Evolutionary conservation across 2,113 vertebrate species (phyloP), one percentile per base, ranked within the genome.

Genomic region (Oophaga pumilio): DNA sequence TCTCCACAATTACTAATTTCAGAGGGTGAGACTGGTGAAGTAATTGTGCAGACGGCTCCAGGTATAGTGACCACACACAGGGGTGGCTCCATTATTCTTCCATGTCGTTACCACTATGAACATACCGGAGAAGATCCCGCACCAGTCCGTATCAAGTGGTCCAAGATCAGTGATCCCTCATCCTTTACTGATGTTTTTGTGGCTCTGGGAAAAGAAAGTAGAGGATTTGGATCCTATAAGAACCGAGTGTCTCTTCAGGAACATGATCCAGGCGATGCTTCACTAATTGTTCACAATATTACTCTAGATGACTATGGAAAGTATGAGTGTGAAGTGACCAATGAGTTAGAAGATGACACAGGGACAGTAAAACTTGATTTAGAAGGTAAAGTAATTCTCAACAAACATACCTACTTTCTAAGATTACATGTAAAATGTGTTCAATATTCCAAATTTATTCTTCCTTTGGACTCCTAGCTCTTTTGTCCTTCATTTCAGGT

Each of bases 261-360:
- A 62, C 95, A 95, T 0, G 97, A 96, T 0, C 91, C 90, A 0
- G 96, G 96, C 0, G 98, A 99, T 0, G 97, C 97, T 28, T 99
- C 97, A 0, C 93, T 99, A 87, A 93, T 98, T 90, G 96, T 99
- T 91, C 96, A 96, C 73, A 98, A 99, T 49, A 93, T 99, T 84
- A 98, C 97, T 2, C 94, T 99, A 84, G 96, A 98, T 89, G 98
- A 99, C 91, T 97, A 99, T 0, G 97, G 98, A 2, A 97, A 96
- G 89, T 99, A 98, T 0, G 97, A 98, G 91, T 99, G 98, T 11
- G 97, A 99, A 90, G 97, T 99, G 91, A 98, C 97, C 86, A 95
- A 99, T 1, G 97, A 98, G 92, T 94, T 99, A 73, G 97, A 99
- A 85, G 97, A 99, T 0, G 97, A 98, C 87, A 95, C 95, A 0